A percentile compares a stretch with the other conserved stretches of the same genome.
phyloP scores from a whole-genome alignment of 2,888 invertebrate genomes.

The Nemotelus pantherinus region DNA sequence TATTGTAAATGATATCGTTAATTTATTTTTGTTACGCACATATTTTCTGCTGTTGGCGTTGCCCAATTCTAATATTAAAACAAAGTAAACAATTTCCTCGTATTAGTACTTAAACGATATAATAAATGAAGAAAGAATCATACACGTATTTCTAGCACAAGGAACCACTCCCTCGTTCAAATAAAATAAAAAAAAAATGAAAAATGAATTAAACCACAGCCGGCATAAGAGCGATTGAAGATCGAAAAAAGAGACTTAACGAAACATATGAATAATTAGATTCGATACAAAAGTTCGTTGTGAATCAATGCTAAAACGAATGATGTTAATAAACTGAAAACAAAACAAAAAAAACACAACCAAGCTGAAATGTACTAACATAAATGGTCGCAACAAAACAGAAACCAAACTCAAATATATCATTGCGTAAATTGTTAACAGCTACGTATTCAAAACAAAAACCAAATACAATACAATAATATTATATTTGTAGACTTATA shows the following conservation, averaged over 20 bases:
- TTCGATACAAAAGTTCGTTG: conserved; percentile 16
- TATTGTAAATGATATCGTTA: conserved; percentile 46
- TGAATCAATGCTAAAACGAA: background rate
- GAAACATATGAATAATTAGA: conserved; percentile 19
- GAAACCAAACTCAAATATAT: conserved; percentile 6
- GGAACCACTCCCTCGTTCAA: conserved; percentile 52
- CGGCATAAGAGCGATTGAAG: background rate
- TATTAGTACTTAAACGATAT: conserved; percentile 43
- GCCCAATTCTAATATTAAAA: conserved; percentile 61
- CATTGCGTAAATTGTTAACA: conserved; percentile 24
- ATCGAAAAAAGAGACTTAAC: background rate
- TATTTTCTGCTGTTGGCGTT: conserved; percentile 66
- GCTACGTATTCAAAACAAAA: conserved; percentile 12
- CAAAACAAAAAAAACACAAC: conserved; percentile 13
- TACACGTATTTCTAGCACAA: conserved; percentile 51
- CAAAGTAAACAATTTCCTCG: conserved; percentile 40
- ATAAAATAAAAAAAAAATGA: conserved; percentile 31
- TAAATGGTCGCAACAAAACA: background rate
- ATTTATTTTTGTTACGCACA: conserved; percentile 62
- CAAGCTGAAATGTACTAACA: background rate
- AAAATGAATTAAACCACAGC: conserved; percentile 21
- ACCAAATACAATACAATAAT: conserved; percentile 13
- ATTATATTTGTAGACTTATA: background rate
- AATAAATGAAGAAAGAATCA: conserved; percentile 41
- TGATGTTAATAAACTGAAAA: conserved; percentile 1